A percentile compares a stretch with the other conserved stretches of the same genome.
phyloP scores from a whole-genome alignment of 2,113 vertebrate species.

The Dendropsophus ebraccatus region DNA sequence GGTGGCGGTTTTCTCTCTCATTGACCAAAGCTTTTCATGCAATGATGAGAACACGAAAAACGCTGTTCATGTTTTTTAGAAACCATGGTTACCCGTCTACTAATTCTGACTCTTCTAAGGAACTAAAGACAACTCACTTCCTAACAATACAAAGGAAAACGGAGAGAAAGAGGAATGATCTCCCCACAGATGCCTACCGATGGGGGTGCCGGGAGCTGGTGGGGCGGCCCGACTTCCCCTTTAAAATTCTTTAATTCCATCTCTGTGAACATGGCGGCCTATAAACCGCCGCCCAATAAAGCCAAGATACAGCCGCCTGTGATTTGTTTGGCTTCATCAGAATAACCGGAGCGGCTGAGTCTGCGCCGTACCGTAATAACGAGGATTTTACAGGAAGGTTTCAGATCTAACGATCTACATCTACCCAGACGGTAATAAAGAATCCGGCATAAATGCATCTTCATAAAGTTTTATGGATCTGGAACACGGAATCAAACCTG shows the following conservation, averaged over 20 bases:
- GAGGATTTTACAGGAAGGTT: neutral
- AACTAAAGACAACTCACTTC: neutral
- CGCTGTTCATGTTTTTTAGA: neutral
- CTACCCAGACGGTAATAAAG: constrained; percentile 26
- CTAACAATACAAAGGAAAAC: neutral
- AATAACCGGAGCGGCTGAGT: neutral
- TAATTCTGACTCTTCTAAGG: neutral
- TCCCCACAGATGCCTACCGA: too few relatives aligned
- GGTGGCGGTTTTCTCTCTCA: constrained; percentile 2
- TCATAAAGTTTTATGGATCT: constrained; percentile 38
- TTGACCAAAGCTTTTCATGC: neutral
- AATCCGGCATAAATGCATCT: constrained; percentile 21
- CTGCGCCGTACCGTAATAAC: neutral
- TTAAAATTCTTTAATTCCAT: neutral
- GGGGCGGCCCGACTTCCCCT: too few relatives aligned
- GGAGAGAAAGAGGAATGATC: too few relatives aligned
- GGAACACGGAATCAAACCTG: neutral
- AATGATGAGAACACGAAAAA: neutral
- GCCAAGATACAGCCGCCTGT: neutral
- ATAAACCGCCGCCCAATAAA: neutral
- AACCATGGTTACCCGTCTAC: neutral
- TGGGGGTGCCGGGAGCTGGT: too few relatives aligned
- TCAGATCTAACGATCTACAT: neutral
- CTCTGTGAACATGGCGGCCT: neutral
- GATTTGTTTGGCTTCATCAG: neutral